Conservation (phyloP, 2,888 invertebrate genomes). For the Tenthredo amoena region DNA sequence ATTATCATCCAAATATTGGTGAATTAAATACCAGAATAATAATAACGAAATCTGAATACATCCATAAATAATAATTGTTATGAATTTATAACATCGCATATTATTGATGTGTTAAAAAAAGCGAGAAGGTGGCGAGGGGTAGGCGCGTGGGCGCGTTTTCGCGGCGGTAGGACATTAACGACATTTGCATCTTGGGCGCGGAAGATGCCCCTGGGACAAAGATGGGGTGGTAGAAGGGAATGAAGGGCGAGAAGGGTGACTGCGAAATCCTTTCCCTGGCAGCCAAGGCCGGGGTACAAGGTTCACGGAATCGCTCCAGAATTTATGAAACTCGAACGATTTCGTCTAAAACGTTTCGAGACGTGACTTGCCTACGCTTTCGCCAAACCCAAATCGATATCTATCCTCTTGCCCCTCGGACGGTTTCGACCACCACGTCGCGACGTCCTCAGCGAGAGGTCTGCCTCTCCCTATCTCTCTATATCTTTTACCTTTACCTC, state of each 20-base stretch:
- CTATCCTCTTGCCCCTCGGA: conserved; percentile 43
- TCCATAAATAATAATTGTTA: conserved; percentile 1
- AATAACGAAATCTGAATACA: not conserved
- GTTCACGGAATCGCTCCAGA: conserved; percentile 52
- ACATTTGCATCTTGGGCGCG: conserved; percentile 47
- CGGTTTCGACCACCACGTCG: conserved; percentile 34
- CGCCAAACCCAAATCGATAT: conserved; percentile 49
- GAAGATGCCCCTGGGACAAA: conserved; percentile 25
- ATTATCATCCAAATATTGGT: not conserved
- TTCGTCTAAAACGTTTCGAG: conserved; percentile 63
- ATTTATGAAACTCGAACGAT: conserved; percentile 63
- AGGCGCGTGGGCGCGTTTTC: not conserved
- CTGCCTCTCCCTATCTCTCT: not conserved
- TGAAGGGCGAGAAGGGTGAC: not conserved
- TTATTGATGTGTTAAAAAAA: not conserved
- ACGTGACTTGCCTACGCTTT: conserved; percentile 62
- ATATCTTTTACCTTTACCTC: conserved; percentile 9
- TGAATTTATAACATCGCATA: not conserved
- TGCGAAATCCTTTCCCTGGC: conserved; percentile 43
- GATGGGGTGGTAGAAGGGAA: not conserved
- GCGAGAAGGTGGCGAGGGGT: not conserved
- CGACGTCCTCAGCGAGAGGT: conserved; percentile 17
- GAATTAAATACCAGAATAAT: not conserved
- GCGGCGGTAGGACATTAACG: conserved; percentile 36
- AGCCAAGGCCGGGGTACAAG: conserved; percentile 46